These are phyloP conservation scores for Acanthococcus lagerstroemiae DNA, from an alignment of 2,888 invertebrate species.

Conservation along the genomic window DNA sequence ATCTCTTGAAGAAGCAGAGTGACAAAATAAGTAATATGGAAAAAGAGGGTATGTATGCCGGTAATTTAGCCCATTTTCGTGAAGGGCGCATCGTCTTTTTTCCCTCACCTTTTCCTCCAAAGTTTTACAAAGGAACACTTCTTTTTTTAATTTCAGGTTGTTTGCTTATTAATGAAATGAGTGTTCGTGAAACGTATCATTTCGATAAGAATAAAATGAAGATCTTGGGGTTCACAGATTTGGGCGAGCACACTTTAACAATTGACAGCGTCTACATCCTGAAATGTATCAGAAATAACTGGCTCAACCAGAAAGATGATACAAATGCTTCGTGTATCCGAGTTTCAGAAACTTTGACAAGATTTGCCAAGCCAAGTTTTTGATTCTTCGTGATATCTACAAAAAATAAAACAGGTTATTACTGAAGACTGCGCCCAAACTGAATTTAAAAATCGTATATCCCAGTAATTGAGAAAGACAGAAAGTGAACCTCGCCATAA, in stretches of 20 bases:
- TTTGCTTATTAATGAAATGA: constrained; percentile 31
- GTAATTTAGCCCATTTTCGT: not conserved
- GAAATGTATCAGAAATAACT: too few species aligned
- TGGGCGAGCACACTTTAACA: constrained; percentile 26
- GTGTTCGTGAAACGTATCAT: not conserved
- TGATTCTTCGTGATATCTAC: too few species aligned
- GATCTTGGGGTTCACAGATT: not conserved
- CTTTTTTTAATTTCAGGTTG: constrained; percentile 11
- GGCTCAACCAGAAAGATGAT: too few species aligned
- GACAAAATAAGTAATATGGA: constrained; percentile 28
- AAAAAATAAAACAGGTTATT: too few species aligned
- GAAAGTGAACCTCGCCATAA: constrained; percentile 3
- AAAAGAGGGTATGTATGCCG: constrained; percentile 26
- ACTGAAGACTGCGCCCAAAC: not conserved
- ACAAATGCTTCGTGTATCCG: too few species aligned
- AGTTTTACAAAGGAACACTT: too few species aligned
- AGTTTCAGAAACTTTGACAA: too few species aligned
- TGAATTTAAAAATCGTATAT: not conserved
- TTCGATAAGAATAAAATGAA: constrained; percentile 8
- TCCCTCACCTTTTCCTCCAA: too few species aligned
- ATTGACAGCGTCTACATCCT: too few species aligned
- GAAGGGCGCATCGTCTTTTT: too few species aligned
- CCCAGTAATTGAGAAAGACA: not conserved
- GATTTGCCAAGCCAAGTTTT: too few species aligned
- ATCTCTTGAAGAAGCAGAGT: constrained; percentile 31